Base-by-base conservation (phyloP, 2,797 vertebrate species). In the Falco cherrug region DNA sequence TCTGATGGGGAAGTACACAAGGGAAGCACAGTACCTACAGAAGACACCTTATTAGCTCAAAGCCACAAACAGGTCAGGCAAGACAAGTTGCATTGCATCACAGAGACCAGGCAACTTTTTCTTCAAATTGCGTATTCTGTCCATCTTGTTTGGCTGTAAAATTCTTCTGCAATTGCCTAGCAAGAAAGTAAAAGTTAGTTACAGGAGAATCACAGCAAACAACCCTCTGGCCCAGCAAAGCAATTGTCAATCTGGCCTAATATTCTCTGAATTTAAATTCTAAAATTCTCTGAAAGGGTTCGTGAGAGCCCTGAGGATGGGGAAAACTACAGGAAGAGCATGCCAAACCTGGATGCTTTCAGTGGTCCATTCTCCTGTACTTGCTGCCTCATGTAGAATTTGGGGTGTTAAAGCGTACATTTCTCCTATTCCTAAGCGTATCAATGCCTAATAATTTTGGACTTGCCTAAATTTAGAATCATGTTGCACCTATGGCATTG, bases 301-400 rank as follows among this genome's bases (percentile, higher is more conserved):
- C 4, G 2, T 6, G n/a, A 64, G 21, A 50, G 7, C 26, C 26
- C 11, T 48, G 20, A 9, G 11, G 2, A 29, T 16, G 16, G 19
- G 15, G 16, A 57, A 21, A 89, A 28, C 16, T 68, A 8, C 22
- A 56, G 54, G 29, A 37, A 48, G 11, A 26, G 4, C 2, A 6
- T 8, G 6, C 10, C 37, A 59, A 41, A 75, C 3, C n/a, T 64
- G 13, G 14, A 28, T 50, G 29, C 16, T 86, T 39, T 57, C n/a
- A 53, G 24, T 53, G 3, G 4, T 43, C 7, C 0, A 0, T 16
- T n/a, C 13, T 59, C 16, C n/a, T 47, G 3, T 21, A 24, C 21
- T 68, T 80, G 11, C 5, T 8, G 25, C 4, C 11, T 86, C 28
- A 16, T 57, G 74, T 65, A 53, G 41, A 33, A 26, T 53, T 48